Conservation (phyloP, 2,113 vertebrate genomes). For the Peromyscus leucopus region DNA sequence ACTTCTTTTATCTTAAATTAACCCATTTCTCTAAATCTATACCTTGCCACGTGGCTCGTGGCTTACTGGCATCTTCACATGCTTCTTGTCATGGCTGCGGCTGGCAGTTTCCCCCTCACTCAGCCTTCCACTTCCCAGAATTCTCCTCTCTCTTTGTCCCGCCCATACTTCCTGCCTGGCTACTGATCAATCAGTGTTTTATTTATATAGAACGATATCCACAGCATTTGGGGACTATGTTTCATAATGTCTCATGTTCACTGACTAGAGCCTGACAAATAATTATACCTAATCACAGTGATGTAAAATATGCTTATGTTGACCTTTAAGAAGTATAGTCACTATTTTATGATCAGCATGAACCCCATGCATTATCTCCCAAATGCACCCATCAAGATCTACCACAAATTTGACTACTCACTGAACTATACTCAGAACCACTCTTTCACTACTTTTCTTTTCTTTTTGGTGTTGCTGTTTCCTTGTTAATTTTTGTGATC, state of each 20-base stretch:
- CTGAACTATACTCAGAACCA: background rate
- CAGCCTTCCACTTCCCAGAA: no score
- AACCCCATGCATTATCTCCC: background rate
- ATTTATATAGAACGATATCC: no score
- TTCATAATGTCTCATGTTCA: background rate
- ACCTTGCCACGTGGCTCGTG: no score
- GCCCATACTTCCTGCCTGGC: no score
- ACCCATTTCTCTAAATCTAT: no score
- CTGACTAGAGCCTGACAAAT: background rate
- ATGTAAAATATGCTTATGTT: background rate
- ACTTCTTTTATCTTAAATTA: no score
- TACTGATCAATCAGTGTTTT: no score
- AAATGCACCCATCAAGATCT: background rate
- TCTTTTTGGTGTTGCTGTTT: background rate
- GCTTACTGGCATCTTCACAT: no score
- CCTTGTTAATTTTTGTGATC: background rate
- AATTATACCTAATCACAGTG: background rate
- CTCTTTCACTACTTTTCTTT: background rate
- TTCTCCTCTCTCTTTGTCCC: no score
- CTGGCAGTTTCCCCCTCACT: no score
- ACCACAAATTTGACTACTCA: background rate
- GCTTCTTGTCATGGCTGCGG: no score
- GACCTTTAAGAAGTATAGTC: background rate
- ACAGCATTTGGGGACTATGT: background rate
- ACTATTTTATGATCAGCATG: background rate